Evolutionary conservation across 2,797 vertebrate genomes (phyloP).

Genomic region (Poeciliopsis presidionis): DNA sequence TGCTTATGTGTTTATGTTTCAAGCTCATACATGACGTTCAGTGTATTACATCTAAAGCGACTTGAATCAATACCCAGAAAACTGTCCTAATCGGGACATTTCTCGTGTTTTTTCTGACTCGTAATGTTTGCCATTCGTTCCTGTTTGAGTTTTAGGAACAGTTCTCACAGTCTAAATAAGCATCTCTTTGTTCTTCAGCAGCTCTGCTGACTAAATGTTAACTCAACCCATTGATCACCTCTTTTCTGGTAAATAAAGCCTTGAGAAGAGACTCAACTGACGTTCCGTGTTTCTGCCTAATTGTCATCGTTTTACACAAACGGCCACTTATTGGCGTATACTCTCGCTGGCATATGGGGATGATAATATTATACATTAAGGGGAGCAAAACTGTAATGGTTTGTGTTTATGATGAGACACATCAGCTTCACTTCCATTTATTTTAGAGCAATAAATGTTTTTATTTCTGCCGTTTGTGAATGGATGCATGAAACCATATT

Average conservation of each 20-base stretch:
- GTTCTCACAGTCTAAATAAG: conserved; percentile 50
- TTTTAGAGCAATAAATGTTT: not conserved
- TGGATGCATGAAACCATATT: not conserved
- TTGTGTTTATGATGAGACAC: not conserved
- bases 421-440: not conserved
- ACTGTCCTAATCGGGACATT: not conserved
- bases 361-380: not conserved
- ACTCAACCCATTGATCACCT: conserved; percentile 41
- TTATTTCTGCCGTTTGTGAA: not conserved
- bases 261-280: conserved; percentile 23
- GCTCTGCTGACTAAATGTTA: conserved; percentile 27
- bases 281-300: not conserved
- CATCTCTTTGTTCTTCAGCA: conserved; percentile 43
- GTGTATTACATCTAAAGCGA: not conserved
- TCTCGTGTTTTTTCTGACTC: not conserved
- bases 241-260: conserved; percentile 35
- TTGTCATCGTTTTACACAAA: not conserved
- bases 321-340: not conserved
- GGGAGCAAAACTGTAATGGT: not conserved
- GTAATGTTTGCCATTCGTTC: not conserved
- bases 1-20: not conserved
- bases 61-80: not conserved
- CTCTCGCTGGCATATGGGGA: not conserved
- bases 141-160: not conserved
- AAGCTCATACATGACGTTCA: not conserved